Conservation (phyloP, 2,113 vertebrate genomes). For the Eonycteris spelaea region DNA sequence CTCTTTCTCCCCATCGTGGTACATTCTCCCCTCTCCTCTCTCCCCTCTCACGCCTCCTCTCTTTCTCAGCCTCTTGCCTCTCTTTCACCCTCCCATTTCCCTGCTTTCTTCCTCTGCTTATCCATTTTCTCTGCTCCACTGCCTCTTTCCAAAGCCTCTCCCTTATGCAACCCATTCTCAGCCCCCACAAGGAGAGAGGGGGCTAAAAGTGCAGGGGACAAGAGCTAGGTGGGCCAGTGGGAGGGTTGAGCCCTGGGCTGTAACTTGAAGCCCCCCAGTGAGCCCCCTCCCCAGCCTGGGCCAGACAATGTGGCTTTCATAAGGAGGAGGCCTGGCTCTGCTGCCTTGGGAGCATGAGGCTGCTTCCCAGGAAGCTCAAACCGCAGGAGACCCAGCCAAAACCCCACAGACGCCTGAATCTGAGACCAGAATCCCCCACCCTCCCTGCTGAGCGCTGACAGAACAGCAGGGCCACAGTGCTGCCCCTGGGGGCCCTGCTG, state of each 20-base stretch:
- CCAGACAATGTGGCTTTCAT: constrained; percentile 75
- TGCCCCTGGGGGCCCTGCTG: background rate
- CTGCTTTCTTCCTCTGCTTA: background rate
- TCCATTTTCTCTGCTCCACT: background rate
- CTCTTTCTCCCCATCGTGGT: background rate
- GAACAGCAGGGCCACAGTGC: background rate
- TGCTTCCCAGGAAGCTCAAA: constrained; percentile 77
- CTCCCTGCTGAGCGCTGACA: background rate
- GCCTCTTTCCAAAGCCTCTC: background rate
- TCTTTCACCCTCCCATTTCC: background rate
- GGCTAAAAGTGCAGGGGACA: background rate
- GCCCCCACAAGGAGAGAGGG: background rate
- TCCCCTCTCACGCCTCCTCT: background rate
- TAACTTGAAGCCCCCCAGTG: constrained; percentile 40
- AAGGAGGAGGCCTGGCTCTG: constrained; percentile 42
- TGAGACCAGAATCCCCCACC: constrained; percentile 45
- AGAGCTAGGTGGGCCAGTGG: background rate
- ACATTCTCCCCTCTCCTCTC: background rate
- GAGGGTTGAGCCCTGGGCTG: background rate
- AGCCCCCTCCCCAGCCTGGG: constrained; percentile 68
- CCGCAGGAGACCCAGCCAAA: constrained; percentile 73
- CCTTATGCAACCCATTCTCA: background rate
- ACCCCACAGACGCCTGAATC: constrained; percentile 66
- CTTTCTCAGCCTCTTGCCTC: background rate
- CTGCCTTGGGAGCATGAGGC: constrained; percentile 50